phyloP scores from a whole-genome alignment of 2,888 invertebrate species.

The Scaeva pyrastri region DNA sequence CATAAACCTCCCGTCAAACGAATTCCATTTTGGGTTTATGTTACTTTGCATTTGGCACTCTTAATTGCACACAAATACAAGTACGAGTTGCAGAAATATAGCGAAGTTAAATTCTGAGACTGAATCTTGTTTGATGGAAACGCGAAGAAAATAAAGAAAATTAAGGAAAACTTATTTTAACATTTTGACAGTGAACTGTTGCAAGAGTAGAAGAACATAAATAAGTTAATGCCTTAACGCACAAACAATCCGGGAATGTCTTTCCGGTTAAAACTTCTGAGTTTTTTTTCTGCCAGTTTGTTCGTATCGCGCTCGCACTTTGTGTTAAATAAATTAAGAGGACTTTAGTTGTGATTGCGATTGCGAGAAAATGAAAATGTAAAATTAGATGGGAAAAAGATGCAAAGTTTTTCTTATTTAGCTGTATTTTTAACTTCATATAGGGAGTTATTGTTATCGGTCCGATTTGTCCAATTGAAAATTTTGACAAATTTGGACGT shows the following conservation, averaged over 20 bases:
- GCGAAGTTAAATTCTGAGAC: conserved; percentile 13
- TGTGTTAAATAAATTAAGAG: conserved; percentile 6
- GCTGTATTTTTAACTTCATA: neutral
- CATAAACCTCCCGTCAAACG: conserved; percentile 15
- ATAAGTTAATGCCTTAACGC: conserved; percentile 42
- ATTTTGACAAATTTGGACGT: no score
- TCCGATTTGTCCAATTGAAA: no score
- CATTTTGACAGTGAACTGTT: conserved; percentile 35
- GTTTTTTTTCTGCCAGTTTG: neutral
- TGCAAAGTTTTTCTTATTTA: neutral
- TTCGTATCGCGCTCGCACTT: neutral
- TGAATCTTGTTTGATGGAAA: neutral
- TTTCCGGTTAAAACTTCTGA: neutral
- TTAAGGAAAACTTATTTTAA: conserved; percentile 32
- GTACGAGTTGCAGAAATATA: neutral
- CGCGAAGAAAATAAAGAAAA: conserved; percentile 5
- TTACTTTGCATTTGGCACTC: conserved; percentile 30
- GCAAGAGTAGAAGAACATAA: conserved; percentile 28
- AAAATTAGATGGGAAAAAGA: neutral
- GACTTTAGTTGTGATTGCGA: neutral
- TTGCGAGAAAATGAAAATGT: conserved; percentile 14
- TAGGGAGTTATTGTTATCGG: no score
- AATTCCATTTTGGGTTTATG: conserved; percentile 28
- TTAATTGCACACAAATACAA: conserved; percentile 34
- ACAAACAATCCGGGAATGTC: conserved; percentile 11